phyloP scores from a whole-genome alignment of 1,140 invertebrate species.

The Adoxophyes honmai region DNA sequence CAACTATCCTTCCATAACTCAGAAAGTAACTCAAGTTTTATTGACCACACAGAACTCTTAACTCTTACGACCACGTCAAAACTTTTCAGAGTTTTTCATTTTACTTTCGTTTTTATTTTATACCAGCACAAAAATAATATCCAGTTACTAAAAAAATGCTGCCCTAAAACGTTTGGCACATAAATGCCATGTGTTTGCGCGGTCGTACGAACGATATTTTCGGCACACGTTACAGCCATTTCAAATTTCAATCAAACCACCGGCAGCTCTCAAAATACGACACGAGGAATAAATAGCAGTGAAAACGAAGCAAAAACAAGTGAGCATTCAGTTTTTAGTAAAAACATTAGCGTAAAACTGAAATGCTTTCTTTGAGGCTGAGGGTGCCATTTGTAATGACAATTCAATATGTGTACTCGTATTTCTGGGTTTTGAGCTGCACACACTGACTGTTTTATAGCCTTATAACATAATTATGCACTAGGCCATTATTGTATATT shows the following conservation, averaged over 20 bases:
- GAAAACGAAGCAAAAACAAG: conserved; percentile 40
- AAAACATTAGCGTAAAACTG: conserved; percentile 49
- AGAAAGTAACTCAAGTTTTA: conserved; percentile 1
- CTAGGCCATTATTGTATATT: too few relatives aligned
- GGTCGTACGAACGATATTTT: not conserved
- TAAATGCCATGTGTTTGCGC: conserved; percentile 1
- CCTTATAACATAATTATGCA: too few relatives aligned
- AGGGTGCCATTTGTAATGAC: not conserved
- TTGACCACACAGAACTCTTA: not conserved
- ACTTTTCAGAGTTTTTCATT: too few relatives aligned
- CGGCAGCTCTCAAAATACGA: conserved; percentile 17
- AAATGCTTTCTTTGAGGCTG: conserved; percentile 49
- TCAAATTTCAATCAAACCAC: conserved; percentile 15
- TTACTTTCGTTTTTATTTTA: too few relatives aligned
- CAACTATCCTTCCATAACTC: conserved; percentile 6
- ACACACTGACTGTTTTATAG: too few relatives aligned
- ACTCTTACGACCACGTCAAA: not conserved
- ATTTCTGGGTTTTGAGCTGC: too few relatives aligned
- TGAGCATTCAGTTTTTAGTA: conserved; percentile 53
- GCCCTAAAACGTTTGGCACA: not conserved
- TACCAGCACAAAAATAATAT: too few relatives aligned
- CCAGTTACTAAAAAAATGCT: conserved; percentile 10
- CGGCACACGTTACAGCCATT: not conserved
- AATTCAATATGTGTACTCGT: too few relatives aligned
- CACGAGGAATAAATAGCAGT: conserved; percentile 30